Evolutionary conservation across 1,140 invertebrate genomes (phyloP).

Genomic region (Antheraea mylitta): DNA sequence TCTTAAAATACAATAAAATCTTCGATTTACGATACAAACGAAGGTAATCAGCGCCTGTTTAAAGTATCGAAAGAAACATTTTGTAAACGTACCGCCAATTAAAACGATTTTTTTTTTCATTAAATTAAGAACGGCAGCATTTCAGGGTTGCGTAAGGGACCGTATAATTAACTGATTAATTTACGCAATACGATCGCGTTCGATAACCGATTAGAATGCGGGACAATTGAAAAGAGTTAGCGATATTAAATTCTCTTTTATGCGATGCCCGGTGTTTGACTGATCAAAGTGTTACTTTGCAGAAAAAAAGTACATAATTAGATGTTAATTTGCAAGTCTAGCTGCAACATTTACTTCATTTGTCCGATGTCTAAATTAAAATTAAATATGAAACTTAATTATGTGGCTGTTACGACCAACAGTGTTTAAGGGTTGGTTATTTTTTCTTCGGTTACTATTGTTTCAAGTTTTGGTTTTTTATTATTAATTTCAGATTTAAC

Average conservation of each 20-base stretch:
- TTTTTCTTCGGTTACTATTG: too few relatives aligned
- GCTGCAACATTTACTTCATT: too few relatives aligned
- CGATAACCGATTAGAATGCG: conserved; percentile 27
- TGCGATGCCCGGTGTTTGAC: too few relatives aligned
- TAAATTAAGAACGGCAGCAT: conserved; percentile 60
- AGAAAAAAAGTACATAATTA: too few relatives aligned
- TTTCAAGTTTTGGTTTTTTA: too few relatives aligned
- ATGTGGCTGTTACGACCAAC: too few relatives aligned
- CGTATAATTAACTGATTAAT: conserved; percentile 49
- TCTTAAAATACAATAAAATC: conserved; percentile 32
- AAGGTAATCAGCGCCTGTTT: conserved; percentile 38
- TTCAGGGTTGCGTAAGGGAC: conserved; percentile 42
- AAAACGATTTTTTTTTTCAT: conserved; percentile 30
- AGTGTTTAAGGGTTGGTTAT: too few relatives aligned
- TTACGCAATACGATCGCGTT: conserved; percentile 50
- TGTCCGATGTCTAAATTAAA: too few relatives aligned
- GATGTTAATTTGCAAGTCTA: too few relatives aligned
- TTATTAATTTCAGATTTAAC: too few relatives aligned
- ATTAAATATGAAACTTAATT: too few relatives aligned
- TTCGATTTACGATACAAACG: conserved; percentile 37
- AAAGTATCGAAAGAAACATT: conserved; percentile 30
- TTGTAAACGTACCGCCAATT: conserved; percentile 28
- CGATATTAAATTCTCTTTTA: neutral
- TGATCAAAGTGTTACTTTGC: too few relatives aligned
- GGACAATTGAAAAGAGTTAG: neutral